These are phyloP conservation scores for Anastrepha ludens DNA, from an alignment of 1,140 invertebrate species.

Conservation along the genomic window DNA sequence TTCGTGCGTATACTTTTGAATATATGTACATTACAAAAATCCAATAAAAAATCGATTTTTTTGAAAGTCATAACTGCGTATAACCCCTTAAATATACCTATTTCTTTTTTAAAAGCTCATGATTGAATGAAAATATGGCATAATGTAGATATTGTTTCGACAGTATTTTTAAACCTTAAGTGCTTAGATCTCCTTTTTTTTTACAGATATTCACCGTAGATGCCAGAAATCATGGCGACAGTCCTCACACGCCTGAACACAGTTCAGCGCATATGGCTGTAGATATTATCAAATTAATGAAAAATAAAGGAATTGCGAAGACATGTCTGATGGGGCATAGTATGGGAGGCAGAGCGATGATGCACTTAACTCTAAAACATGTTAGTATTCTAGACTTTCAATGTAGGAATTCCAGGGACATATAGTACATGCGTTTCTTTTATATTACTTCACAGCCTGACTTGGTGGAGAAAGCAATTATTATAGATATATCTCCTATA, in stretches of 20 bases:
- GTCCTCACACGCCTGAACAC: slow-evolving; percentile 84
- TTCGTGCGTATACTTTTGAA: no score
- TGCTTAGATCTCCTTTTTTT: not conserved
- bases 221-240: slow-evolving; percentile 93
- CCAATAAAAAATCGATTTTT: no score
- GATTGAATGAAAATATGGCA: no score
- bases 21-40: no score
- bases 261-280: slow-evolving; percentile 83
- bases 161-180: no score
- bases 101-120: no score
- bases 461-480: slow-evolving; percentile 84
- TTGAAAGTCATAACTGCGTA: no score
- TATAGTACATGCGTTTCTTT: not conserved
- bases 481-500: slow-evolving; percentile 90
- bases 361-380: slow-evolving; percentile 84
- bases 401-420: not conserved
- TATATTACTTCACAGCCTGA: slow-evolving; percentile 78
- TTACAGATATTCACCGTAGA: slow-evolving; percentile 84
- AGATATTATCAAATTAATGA: slow-evolving; percentile 81
- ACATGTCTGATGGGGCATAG: slow-evolving; percentile 89
- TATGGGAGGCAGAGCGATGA: slow-evolving; percentile 91
- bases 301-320: slow-evolving; percentile 75
- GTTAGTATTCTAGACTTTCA: slow-evolving; percentile 66
- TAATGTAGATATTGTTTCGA: no score
- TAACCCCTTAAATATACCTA: no score